Conservation (phyloP, 2,113 vertebrate genomes). For the Oreochromis tanganicae region DNA sequence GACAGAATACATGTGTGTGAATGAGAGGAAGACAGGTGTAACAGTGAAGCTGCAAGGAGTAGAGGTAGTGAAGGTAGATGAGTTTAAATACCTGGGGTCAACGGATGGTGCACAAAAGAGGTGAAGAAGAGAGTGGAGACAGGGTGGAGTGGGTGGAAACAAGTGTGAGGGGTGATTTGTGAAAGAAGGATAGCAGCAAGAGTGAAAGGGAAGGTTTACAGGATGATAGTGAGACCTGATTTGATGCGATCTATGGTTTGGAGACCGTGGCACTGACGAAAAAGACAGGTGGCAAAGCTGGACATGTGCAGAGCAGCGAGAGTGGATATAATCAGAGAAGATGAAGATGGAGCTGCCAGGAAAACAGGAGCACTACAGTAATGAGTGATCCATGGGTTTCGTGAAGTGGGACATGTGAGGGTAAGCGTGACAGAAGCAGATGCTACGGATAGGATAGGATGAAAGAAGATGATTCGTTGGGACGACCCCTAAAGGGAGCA, state of each 20-base stretch:
- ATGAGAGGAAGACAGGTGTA: background rate
- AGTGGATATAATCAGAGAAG: background rate
- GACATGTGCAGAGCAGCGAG: background rate
- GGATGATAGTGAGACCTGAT: background rate
- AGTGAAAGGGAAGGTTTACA: background rate
- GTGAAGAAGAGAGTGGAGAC: background rate
- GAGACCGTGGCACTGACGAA: background rate
- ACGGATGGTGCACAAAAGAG: background rate
- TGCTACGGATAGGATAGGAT: background rate
- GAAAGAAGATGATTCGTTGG: background rate
- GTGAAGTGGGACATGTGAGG: background rate
- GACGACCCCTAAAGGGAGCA: background rate
- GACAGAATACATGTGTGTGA: background rate
- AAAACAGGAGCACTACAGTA: background rate
- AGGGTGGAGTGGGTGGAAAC: background rate
- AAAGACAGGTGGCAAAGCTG: background rate
- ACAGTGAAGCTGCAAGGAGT: background rate
- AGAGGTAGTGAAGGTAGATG: accelerated
- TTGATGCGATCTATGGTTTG: background rate
- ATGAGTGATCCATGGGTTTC: accelerated
- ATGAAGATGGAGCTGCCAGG: background rate
- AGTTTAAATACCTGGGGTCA: background rate
- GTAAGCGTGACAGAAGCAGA: accelerated
- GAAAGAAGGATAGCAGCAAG: background rate
- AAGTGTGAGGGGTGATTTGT: background rate